Evolutionary conservation across 2,113 vertebrate genomes (phyloP).

Genomic region (Phyllostomus discolor): DNA sequence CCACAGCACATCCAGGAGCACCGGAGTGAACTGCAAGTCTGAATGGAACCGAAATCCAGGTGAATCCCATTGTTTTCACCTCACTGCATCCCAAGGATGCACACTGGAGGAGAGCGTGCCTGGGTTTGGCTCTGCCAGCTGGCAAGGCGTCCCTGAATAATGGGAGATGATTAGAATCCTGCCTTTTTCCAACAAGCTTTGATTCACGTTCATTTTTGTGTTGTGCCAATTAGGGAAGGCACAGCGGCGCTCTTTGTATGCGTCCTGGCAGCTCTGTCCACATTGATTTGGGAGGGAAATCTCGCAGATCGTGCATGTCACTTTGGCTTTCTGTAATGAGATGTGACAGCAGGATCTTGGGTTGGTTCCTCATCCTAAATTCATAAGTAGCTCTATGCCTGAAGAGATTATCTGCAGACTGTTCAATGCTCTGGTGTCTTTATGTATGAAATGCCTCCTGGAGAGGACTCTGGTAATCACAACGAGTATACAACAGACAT

Average conservation of each 20-base stretch:
- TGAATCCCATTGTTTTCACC: constrained; percentile 76
- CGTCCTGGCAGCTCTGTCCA: constrained; percentile 37
- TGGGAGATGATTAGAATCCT: constrained; percentile 66
- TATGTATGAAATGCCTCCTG: background rate
- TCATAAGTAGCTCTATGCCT: background rate
- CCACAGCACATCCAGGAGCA: constrained; percentile 44
- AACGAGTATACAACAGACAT: background rate
- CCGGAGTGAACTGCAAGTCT: constrained; percentile 59
- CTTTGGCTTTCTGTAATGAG: constrained; percentile 19
- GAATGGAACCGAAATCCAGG: constrained; percentile 64
- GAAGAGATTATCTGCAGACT: constrained; percentile 9
- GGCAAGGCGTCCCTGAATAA: constrained; percentile 69
- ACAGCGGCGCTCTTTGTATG: constrained; percentile 58
- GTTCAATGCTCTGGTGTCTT: constrained; percentile 12
- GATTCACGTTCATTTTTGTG: constrained; percentile 53
- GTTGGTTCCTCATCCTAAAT: constrained; percentile 40
- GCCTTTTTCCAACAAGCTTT: constrained; percentile 52
- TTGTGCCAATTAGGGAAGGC: constrained; percentile 63
- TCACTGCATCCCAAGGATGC: constrained; percentile 70
- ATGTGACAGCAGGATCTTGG: background rate
- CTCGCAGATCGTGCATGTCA: constrained; percentile 8
- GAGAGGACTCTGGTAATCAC: background rate
- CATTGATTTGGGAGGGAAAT: constrained; percentile 29
- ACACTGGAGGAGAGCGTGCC: constrained; percentile 31
- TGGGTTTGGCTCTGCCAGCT: constrained; percentile 72